Evolutionary conservation across 2,797 vertebrate species (phyloP), one percentile per base, ranked within the genome.

Genomic region (Sparus aurata): DNA sequence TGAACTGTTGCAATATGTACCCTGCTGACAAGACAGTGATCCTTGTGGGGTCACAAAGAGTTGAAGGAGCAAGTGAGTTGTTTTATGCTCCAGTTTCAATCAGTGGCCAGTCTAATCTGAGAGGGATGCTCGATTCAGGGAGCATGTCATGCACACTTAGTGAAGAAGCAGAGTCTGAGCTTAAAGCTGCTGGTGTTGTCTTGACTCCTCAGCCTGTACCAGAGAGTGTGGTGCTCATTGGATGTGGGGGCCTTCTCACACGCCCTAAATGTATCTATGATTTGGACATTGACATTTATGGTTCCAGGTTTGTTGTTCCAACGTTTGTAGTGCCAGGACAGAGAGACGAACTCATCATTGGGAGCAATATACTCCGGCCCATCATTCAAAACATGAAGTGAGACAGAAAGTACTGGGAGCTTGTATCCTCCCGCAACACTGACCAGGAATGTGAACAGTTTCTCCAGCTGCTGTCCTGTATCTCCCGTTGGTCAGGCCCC

Each of bases 211-310:
- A 45, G 0, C 45, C 50, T 53, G 52, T 69, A 0, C 63, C 64
- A 0, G 63, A 55, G 25, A 53, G 17, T 5, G 62, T 73, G 17
- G 50, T 80, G 0, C 43, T 85, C 0, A 7, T 87, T 5, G 80
- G 82, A 11, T 85, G 84, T 54, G 75, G 69, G 12, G 86, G 80
- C 5, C 49, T 74, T 25, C 8, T 11, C 1, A 83, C 79, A 8
- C 58, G 34, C 11, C 73, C 82, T 3, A 73, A 64, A 23, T 75
- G 82, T 17, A 72, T 83, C 4, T 90, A 84, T 64, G 61, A 83
- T 2, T 7, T 80, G 4, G 9, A 62, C 58, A 50, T 50, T 83
- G 23, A 77, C 5, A 5, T 84, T 6, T 86, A 78, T 65, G 76
- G 73, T 3, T 63, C 49, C 1, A 76, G 12, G 6, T 84, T 72